Percentiles rank a stretch among this genome's conserved stretches.
Conservation (phyloP, 2,888 invertebrate genomes). For the Cephonodes hylas region DNA sequence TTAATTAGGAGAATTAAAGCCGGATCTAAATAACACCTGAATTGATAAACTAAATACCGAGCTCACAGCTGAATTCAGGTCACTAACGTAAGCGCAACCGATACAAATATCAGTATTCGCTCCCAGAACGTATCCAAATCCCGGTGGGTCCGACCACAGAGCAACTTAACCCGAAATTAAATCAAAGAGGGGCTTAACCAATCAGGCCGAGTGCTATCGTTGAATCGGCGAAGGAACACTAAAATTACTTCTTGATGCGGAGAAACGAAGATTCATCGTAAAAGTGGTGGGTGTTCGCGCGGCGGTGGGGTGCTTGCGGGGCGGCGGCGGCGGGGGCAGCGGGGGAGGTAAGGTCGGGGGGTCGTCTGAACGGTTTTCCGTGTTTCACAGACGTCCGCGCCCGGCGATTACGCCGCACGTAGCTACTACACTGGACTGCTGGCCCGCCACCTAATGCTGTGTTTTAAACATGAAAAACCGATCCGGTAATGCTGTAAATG, state of each 20-base stretch:
- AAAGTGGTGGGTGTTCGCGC: conserved; percentile 68
- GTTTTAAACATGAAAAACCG: conserved; percentile 78
- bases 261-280: conserved; percentile 82
- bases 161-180: conserved; percentile 80
- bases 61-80: conserved; percentile 3
- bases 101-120: conserved; percentile 9
- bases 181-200: conserved; percentile 80
- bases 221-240: conserved; percentile 81
- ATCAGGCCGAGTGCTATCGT: conserved; percentile 81
- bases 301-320: conserved; percentile 19
- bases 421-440: conserved; percentile 57
- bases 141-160: conserved; percentile 67
- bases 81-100: conserved; percentile 1
- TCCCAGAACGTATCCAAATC: conserved; percentile 52
- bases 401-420: conserved; percentile 75
- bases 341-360: conserved; percentile 39
- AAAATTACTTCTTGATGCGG: conserved; percentile 81
- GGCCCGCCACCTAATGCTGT: conserved; percentile 69
- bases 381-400: conserved; percentile 74
- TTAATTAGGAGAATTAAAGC: not conserved
- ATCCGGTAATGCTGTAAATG: conserved; percentile 76
- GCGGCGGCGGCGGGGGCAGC: conserved; percentile 29
- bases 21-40: not conserved
- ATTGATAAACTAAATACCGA: not conserved
- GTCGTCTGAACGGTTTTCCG: conserved; percentile 80